phyloP scores from a whole-genome alignment of 2,888 invertebrate species.

The Tricholauxania praeusta region DNA sequence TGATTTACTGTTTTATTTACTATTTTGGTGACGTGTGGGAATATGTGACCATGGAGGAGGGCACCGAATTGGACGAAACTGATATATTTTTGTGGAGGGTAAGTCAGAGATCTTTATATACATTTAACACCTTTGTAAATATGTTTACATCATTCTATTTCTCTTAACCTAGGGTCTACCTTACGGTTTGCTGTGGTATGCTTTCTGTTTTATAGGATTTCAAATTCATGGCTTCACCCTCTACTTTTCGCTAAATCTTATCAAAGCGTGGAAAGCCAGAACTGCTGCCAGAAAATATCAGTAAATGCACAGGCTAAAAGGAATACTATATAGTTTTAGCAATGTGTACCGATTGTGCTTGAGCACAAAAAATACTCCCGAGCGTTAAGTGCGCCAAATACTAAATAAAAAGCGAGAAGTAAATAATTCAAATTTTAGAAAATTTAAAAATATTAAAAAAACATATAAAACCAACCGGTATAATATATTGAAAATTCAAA shows the following conservation, averaged over 20 bases:
- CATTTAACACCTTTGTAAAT: constrained; percentile 21
- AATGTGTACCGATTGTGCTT: too few species aligned
- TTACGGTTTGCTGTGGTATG: constrained; percentile 92
- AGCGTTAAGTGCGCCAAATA: constrained; percentile 52
- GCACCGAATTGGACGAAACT: constrained; percentile 74
- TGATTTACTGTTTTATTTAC: constrained; percentile 84
- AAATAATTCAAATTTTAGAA: constrained; percentile 39
- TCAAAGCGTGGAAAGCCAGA: constrained; percentile 85
- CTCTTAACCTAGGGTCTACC: constrained; percentile 81
- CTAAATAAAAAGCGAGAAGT: constrained; percentile 37
- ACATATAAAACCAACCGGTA: constrained; percentile 47
- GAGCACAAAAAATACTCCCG: not conserved
- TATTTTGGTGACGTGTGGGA: constrained; percentile 88
- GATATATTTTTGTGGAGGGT: constrained; percentile 88
- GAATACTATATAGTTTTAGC: not conserved
- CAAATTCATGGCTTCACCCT: constrained; percentile 91
- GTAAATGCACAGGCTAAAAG: constrained; percentile 59
- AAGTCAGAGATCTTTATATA: constrained; percentile 38
- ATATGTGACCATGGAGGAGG: constrained; percentile 75
- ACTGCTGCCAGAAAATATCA: constrained; percentile 78
- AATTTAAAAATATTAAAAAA: constrained; percentile 38
- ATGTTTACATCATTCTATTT: constrained; percentile 21
- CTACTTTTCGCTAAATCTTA: constrained; percentile 85
- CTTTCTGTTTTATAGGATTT: constrained; percentile 85
- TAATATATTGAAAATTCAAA: constrained; percentile 12